Evolutionary conservation across 2,797 vertebrate genomes (phyloP), one percentile per base, ranked within the genome.

Genomic region (Sphenodon punctatus): DNA sequence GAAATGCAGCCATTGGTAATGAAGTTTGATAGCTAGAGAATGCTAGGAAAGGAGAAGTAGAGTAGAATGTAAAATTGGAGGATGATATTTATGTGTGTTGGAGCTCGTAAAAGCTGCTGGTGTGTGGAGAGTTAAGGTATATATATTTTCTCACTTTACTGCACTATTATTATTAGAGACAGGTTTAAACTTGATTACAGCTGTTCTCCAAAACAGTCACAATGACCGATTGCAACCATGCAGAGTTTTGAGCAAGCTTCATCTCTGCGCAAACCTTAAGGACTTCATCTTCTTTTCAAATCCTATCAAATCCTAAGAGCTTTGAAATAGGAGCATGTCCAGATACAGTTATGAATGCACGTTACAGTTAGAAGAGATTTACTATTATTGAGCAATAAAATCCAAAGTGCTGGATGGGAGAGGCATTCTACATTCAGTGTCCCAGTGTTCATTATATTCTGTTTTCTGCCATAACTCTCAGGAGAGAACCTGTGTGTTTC

Each of bases 121-220:
- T 78, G 49, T 64, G 65, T 32, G 5, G 51, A 80, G 48, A 12
- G 19, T 75, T 84, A 30, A 27, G 60, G 65, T 79, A 67, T 19
- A 8, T 83, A 5, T 65, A 66, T 73, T 42, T 74, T 82, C 83
- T 68, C 45, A 59, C 16, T 17, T 41, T 68, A 46, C 61, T 46
- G 39, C 43, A 72, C 77, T 64, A 64, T 19, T 82, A 70, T 79
- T 41, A 78, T 10, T 65, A 49, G 51, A 86, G 45, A 65, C 58
- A 89, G 74, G 38, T 89, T 93, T 87, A 1, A 9, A 86, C 84
- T 69, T 78, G 10, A 48, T 80, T 84, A 69, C 10, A 73, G 53
- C n/a, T 83, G 14, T 80, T 85, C 84, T 71, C 53, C 51, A 85
- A 58, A 9, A 14, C 34, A 78, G 77, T 77, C 68, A n/a, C 41